Conservation (phyloP, 1,140 invertebrate genomes). For the Heliconius hewitsoni region DNA sequence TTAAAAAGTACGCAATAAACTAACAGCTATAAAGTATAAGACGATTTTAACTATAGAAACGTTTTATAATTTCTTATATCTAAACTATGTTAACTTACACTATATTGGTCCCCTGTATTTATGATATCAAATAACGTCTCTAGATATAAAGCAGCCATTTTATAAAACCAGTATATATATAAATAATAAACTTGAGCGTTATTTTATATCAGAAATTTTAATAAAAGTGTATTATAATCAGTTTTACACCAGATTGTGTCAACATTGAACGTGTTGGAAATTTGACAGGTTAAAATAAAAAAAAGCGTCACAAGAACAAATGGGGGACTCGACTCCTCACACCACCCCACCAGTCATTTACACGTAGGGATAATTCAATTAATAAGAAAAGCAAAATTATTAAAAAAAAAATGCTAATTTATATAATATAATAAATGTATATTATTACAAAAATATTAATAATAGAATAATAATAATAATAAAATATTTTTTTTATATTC, state of each 20-base stretch:
- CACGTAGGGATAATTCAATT: slow-evolving; percentile 49
- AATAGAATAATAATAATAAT: too few species aligned
- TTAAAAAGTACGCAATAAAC: slow-evolving; percentile 69
- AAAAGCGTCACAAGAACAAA: slow-evolving; percentile 31
- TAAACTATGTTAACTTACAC: slow-evolving; percentile 22
- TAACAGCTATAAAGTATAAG: slow-evolving; percentile 41
- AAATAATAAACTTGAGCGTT: slow-evolving; percentile 2
- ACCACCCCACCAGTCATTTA: slow-evolving; percentile 68
- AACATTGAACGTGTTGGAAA: slow-evolving; percentile 22
- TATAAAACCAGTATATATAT: neutral
- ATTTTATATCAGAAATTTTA: slow-evolving; percentile 6
- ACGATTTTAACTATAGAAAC: slow-evolving; percentile 8
- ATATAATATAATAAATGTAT: neutral
- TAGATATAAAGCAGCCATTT: neutral
- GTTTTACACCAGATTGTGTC: slow-evolving; percentile 27
- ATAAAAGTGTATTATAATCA: slow-evolving; percentile 2
- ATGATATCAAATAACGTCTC: slow-evolving; percentile 23
- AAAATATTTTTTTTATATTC: neutral
- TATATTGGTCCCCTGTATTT: slow-evolving; percentile 29
- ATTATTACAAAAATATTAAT: neutral
- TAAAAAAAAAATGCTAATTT: too few species aligned
- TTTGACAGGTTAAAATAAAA: neutral
- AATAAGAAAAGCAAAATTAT: slow-evolving; percentile 32
- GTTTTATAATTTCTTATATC: slow-evolving; percentile 31
- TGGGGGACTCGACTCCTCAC: slow-evolving; percentile 44